Evolutionary conservation across 2,888 invertebrate species (phyloP).

Genomic region (Drosophila subsilvestris): DNA sequence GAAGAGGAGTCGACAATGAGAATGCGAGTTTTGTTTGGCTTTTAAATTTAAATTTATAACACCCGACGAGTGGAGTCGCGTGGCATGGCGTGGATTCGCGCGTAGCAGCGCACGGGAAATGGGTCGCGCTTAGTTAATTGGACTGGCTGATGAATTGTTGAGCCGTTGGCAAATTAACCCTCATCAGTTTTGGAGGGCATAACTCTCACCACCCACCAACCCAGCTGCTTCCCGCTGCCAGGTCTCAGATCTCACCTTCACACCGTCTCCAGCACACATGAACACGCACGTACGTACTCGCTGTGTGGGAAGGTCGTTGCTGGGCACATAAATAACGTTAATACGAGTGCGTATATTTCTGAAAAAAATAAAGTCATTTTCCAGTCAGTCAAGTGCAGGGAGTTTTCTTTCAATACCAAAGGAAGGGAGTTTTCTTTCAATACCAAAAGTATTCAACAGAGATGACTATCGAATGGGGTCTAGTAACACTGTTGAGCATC

Average conservation of each 20-base stretch:
- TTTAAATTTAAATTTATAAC: constrained; percentile 78
- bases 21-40: constrained; percentile 61
- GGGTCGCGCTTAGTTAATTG: constrained; percentile 67
- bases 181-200: constrained; percentile 55
- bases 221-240: neutral
- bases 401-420: neutral
- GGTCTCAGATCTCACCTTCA: constrained; percentile 2
- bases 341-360: neutral
- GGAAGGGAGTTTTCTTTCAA: neutral
- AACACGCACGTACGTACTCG: constrained; percentile 36
- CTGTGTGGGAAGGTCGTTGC: constrained; percentile 2
- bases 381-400: neutral
- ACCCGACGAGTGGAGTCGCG: constrained; percentile 9
- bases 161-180: constrained; percentile 62
- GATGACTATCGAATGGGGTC: neutral
- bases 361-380: neutral
- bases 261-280: constrained; percentile 27
- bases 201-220: neutral
- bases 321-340: constrained; percentile 29
- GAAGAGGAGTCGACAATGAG: neutral
- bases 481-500: neutral
- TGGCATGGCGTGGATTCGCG: neutral
- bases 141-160: constrained; percentile 52
- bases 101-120: constrained; percentile 32
- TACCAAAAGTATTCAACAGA: neutral